These are phyloP conservation scores for Limenitis camilla DNA, from an alignment of 2,888 invertebrate genomes.

Conservation along the genomic window DNA sequence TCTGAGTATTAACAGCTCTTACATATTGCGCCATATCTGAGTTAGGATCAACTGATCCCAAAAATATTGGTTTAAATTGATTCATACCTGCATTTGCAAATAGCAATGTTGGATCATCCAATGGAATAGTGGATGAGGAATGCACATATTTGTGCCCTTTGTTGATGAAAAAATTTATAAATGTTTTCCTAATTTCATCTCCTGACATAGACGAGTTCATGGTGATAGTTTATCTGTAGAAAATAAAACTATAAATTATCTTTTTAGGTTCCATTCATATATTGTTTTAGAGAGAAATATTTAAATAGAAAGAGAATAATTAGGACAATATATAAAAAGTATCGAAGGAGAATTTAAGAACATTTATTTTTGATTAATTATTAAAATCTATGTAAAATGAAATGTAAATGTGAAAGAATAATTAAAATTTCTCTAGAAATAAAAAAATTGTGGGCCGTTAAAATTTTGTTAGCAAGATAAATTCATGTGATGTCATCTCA, in stretches of 20 bases:
- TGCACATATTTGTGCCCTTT: conserved; percentile 95
- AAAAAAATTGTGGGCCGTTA: too few relatives aligned
- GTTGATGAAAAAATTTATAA: conserved; percentile 91
- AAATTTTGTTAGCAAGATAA: too few relatives aligned
- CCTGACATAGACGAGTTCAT: conserved; percentile 79
- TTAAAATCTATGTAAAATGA: too few relatives aligned
- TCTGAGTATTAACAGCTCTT: conserved; percentile 95
- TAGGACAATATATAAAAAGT: too few relatives aligned
- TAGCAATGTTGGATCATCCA: conserved; percentile 97
- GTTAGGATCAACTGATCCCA: conserved; percentile 96
- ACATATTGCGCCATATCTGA: conserved; percentile 94
- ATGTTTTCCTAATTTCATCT: conserved; percentile 87
- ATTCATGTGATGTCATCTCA: too few relatives aligned
- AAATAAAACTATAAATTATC: conserved; percentile 2
- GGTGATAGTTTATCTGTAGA: conserved; percentile 30
- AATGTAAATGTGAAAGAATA: too few relatives aligned
- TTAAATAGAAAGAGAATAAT: neutral
- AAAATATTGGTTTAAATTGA: conserved; percentile 98
- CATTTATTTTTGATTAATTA: too few relatives aligned
- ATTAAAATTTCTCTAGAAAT: too few relatives aligned
- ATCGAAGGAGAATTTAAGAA: too few relatives aligned
- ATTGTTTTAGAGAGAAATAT: neutral
- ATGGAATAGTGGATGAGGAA: conserved; percentile 97
- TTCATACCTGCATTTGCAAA: conserved; percentile 99
- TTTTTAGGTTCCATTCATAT: neutral